Evolutionary conservation across 2,113 vertebrate species (phyloP).

Genomic region (Odocoileus hemionus): DNA sequence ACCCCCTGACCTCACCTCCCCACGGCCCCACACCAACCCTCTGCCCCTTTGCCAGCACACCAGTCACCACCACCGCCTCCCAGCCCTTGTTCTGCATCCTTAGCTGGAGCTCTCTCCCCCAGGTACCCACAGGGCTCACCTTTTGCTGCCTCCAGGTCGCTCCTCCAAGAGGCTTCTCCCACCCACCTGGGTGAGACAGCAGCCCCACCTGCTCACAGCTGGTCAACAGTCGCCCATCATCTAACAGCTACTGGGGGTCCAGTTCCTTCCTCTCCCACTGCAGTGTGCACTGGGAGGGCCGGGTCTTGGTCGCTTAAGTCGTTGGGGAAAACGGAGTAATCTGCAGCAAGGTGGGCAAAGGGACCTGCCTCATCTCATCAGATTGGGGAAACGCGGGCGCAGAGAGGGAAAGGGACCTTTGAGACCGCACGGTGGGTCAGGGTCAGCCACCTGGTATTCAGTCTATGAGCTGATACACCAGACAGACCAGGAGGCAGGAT

Average conservation of each 20-base stretch:
- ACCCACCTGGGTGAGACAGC: rapidly evolving
- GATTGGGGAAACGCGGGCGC: background rate
- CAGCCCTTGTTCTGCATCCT: background rate
- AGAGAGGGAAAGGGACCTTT: background rate
- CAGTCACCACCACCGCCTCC: rapidly evolving
- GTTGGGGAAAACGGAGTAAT: too few species aligned
- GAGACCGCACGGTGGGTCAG: background rate
- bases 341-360: rapidly evolving
- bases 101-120: too few species aligned
- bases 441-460: rapidly evolving
- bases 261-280: background rate
- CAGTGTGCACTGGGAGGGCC: too few species aligned
- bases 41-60: background rate
- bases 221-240: rapidly evolving
- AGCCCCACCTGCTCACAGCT: background rate
- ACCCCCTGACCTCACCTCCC: background rate
- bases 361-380: background rate
- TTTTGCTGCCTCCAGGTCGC: too few species aligned
- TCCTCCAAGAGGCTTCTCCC: background rate
- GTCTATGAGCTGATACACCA: rapidly evolving
- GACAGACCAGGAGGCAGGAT: background rate
- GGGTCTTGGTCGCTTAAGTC: rapidly evolving
- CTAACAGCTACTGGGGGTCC: rapidly evolving
- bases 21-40: too few species aligned
- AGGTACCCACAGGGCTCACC: rapidly evolving